A percentile compares a stretch with the other conserved stretches of the same genome.
Evolutionary conservation across 1,140 invertebrate genomes (phyloP).

Genomic region (Amphibalanus amphitrite): DNA sequence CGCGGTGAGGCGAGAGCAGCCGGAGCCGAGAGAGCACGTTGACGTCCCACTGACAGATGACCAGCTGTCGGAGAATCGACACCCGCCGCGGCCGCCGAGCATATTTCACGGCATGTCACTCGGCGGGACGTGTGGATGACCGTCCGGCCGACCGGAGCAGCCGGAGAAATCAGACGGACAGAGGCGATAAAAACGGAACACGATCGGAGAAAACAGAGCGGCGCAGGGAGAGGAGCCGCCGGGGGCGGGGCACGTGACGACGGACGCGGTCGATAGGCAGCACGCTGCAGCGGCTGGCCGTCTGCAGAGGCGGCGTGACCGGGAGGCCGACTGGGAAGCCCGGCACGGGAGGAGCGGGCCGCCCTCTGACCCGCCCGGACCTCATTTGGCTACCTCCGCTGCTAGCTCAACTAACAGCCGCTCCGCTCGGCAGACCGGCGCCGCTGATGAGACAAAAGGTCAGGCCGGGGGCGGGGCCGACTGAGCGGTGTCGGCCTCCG

Average conservation of each 20-base stretch:
- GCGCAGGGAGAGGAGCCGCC: not conserved
- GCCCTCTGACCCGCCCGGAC: not conserved
- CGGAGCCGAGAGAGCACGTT: too few relatives aligned
- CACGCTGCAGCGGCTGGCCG: not conserved
- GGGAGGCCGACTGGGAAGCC: not conserved
- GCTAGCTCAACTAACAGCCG: not conserved
- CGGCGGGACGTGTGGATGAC: too few relatives aligned
- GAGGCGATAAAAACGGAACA: too few relatives aligned
- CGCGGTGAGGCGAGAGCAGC: too few relatives aligned
- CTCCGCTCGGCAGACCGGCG: too few relatives aligned
- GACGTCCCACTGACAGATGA: too few relatives aligned
- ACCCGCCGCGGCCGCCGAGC: too few relatives aligned
- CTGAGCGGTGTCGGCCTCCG: too few relatives aligned
- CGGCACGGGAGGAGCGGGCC: not conserved
- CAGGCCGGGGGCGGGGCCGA: not conserved
- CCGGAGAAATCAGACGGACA: too few relatives aligned
- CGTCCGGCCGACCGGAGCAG: too few relatives aligned
- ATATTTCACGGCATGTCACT: too few relatives aligned
- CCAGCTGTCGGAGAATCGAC: too few relatives aligned
- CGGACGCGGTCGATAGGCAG: not conserved
- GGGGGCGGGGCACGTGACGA: not conserved
- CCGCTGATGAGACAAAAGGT: not conserved
- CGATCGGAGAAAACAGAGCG: not conserved
- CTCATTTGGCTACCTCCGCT: not conserved
- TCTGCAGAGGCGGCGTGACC: not conserved